phyloP scores from a whole-genome alignment of 2,113 vertebrate species.

The Lynx canadensis region DNA sequence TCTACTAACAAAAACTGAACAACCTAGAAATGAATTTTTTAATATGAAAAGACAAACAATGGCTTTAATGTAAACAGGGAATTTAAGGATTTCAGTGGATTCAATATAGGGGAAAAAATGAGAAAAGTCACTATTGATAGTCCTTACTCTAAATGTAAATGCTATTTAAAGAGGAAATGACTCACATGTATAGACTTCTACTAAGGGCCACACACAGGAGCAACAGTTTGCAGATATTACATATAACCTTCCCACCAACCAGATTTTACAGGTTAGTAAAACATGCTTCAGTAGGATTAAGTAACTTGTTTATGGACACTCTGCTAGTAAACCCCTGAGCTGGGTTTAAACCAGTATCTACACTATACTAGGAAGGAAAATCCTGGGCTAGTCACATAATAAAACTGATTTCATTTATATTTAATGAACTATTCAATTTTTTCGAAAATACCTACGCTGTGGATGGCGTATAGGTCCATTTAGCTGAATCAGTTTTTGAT shows the following conservation, averaged over 20 bases:
- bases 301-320: neutral
- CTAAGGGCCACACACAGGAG: neutral
- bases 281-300: neutral
- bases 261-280: neutral
- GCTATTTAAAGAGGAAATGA: neutral
- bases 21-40: neutral
- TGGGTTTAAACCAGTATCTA: slow-evolving; percentile 14
- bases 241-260: neutral
- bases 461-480: neutral
- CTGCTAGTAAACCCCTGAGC: neutral
- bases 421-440: slow-evolving; percentile 37
- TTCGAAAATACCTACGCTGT: neutral
- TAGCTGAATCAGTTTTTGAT: neutral
- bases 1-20: neutral
- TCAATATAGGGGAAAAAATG: neutral
- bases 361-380: neutral
- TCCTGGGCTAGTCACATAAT: neutral
- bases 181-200: neutral
- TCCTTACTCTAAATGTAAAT: neutral
- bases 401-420: slow-evolving; percentile 8
- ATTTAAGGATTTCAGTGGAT: slow-evolving; percentile 13
- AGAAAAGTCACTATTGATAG: neutral
- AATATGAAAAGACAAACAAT: neutral
- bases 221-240: neutral
- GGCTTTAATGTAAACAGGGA: neutral